A percentile compares a stretch with the other conserved stretches of the same genome.
phyloP scores from a whole-genome alignment of 2,113 vertebrate species.

The Psilopogon haemacephalus region DNA sequence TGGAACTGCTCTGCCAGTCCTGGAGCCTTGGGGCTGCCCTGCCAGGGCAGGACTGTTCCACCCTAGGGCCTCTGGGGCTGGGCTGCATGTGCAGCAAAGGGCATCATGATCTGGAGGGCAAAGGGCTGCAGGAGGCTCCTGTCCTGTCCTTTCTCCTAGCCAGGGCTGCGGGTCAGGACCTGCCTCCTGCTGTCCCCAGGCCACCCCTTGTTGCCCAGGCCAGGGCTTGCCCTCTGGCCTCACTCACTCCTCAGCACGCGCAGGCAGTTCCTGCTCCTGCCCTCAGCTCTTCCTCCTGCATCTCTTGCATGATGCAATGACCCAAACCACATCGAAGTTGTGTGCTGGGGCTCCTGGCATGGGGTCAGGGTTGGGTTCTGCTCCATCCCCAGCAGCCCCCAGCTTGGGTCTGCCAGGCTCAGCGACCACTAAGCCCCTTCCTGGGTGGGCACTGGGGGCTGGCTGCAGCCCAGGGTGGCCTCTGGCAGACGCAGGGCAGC shows the following conservation, averaged over 20 bases:
- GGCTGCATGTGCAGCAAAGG: not conserved
- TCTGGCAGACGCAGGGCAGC: accelerated
- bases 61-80: not conserved
- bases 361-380: too few relatives aligned
- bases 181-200: not conserved
- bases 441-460: not conserved
- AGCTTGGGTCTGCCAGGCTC: not conserved
- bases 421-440: not conserved
- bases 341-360: not conserved
- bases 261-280: not conserved
- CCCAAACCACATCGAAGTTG: not conserved
- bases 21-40: too few relatives aligned
- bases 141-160: not conserved
- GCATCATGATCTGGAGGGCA: accelerated
- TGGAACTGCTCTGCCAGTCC: too few relatives aligned
- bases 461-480: not conserved
- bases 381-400: not conserved
- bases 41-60: too few relatives aligned
- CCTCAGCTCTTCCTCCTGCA: not conserved
- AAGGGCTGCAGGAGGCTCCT: not conserved
- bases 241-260: not conserved
- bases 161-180: not conserved
- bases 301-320: not conserved
- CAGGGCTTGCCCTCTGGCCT: not conserved
- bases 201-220: accelerated